phyloP scores from a whole-genome alignment of 2,113 vertebrate species.

The Serilophus lunatus region DNA sequence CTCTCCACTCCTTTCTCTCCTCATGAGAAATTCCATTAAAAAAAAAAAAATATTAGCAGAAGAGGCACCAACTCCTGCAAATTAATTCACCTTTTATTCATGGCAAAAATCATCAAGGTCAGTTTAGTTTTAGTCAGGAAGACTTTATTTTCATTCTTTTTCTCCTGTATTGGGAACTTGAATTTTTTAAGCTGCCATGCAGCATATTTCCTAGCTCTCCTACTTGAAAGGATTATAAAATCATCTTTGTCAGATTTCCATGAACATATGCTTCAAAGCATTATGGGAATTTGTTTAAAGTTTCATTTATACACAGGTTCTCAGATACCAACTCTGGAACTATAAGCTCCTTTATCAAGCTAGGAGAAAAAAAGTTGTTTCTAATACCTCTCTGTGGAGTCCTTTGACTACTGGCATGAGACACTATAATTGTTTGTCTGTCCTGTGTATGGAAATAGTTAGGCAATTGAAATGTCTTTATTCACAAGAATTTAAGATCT shows the following conservation, averaged over 20 bases:
- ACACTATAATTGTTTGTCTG: not conserved
- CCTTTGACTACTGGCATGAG: not conserved
- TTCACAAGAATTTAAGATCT: not conserved
- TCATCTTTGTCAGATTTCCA: not conserved
- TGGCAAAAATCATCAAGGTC: not conserved
- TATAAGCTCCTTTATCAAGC: not conserved
- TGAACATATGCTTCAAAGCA: not conserved
- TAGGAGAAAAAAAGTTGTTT: not conserved
- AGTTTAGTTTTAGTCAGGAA: not conserved
- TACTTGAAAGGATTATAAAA: not conserved
- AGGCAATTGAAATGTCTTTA: not conserved
- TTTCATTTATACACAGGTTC: not conserved
- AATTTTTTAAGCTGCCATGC: not conserved
- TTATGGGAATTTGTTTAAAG: not conserved
- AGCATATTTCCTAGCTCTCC: not conserved
- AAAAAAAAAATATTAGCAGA: not conserved
- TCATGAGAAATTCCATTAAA: fast-evolving
- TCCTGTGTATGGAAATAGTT: not conserved
- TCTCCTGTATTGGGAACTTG: not conserved
- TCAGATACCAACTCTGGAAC: not conserved
- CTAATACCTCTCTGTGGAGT: not conserved
- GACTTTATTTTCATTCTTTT: not conserved
- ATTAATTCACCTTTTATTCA: not conserved
- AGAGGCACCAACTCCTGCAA: not conserved
- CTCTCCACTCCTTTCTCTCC: not conserved